Base-by-base conservation (phyloP, 2,797 vertebrate genomes). In the Adrianichthys oophorus region DNA sequence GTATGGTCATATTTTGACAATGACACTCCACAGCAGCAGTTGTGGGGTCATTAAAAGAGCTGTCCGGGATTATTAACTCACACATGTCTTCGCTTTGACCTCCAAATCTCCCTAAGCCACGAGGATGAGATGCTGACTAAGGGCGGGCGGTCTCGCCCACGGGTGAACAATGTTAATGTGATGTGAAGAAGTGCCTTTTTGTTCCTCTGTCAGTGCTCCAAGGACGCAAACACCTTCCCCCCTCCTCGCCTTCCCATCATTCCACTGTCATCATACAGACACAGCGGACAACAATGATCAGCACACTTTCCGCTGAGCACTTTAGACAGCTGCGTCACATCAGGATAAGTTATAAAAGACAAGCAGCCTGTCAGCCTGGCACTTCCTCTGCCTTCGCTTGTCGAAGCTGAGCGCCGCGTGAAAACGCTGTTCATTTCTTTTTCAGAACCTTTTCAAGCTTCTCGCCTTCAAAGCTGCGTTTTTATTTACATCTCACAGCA, bases 81-180 rank as follows among this genome's bases (percentile, higher is more conserved):
- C 41, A 13, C 61, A 41, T 71, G 80, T 68, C 65, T 68, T 70
- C 44, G 26, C 45, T 66, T 42, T 84, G 86, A 87, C 88, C 88
- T 82, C 80, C 51, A 53, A 23, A 49, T 67, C 65, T 80, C 78
- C 74, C 50, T 70, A 73, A 86, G 76, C 69, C 18, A 41, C 49
- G 68, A 70, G 75, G 79, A 68, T 45, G 56, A 80, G 86, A 68
- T 85, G 84, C 87, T 89, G 89, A 91, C 76, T 88, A 66, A 87
- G 87, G 67, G 64, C 66, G 59, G 80, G 59, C 48, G 32, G 72
- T 65, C 70, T 80, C 74, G 79, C 75, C 78, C 71, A 62, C 57
- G 56, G 72, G 59, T 81, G 82, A 84, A 76, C 82, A 74, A 84
- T 86, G 83, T 72, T 87, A 87, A 91, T 87, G 58, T 32, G 72